phyloP scores from a whole-genome alignment of 2,797 vertebrate genomes.

The Diplodus puntazzo region DNA sequence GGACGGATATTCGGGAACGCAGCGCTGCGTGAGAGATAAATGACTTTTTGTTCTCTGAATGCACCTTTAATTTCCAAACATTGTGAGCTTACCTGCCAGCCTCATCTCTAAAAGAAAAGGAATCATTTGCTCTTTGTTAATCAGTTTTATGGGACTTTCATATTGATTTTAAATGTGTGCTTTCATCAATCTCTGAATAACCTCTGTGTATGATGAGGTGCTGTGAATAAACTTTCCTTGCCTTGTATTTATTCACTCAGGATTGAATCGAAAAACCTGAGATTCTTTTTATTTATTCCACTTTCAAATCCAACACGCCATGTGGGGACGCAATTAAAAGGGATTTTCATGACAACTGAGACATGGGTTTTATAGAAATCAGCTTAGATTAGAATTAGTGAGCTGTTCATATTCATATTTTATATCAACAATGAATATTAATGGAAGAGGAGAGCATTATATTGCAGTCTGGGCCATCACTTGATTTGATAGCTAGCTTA shows the following conservation, averaged over 20 bases:
- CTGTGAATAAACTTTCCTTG: no score
- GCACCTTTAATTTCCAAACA: conserved; percentile 5
- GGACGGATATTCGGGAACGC: conserved; percentile 25
- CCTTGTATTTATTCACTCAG: background rate
- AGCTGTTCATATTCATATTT: conserved; percentile 2
- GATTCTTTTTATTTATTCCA: conserved; percentile 8
- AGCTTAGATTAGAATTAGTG: background rate
- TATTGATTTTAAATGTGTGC: no score
- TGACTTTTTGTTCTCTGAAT: background rate
- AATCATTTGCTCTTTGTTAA: background rate
- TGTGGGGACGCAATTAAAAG: background rate
- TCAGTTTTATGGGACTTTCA: no score
- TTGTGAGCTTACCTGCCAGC: background rate
- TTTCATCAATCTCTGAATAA: no score
- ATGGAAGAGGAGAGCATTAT: conserved; percentile 3
- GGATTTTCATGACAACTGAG: background rate
- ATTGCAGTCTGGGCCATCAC: background rate
- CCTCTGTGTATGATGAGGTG: no score
- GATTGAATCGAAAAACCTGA: background rate
- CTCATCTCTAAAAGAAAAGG: background rate
- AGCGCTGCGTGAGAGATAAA: background rate
- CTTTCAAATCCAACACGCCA: background rate
- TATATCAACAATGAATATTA: background rate
- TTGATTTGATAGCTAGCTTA: conserved; percentile 12
- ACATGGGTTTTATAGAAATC: background rate